phyloP scores from a whole-genome alignment of 2,888 invertebrate species.

The Spialia ferax region DNA sequence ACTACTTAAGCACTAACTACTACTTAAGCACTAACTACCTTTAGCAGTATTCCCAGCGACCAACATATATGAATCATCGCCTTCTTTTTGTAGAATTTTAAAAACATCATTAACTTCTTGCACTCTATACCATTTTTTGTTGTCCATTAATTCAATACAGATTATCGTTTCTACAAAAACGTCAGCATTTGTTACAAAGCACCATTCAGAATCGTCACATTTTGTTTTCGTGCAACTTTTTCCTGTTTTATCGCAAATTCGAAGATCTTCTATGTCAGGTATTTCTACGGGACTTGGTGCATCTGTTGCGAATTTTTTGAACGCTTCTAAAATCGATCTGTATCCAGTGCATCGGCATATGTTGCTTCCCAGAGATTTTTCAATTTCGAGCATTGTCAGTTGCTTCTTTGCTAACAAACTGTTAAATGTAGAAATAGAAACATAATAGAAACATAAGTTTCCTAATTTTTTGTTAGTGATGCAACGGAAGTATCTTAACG shows the following conservation, averaged over 20 bases:
- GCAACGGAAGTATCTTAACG: too few relatives aligned
- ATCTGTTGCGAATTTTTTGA: conserved; percentile 91
- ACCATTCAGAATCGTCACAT: conserved; percentile 53
- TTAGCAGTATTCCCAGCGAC: conserved; percentile 83
- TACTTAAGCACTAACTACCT: too few relatives aligned
- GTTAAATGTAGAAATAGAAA: conserved; percentile 49
- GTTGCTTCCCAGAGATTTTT: conserved; percentile 91
- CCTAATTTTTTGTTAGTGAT: too few relatives aligned
- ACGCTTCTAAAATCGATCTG: conserved; percentile 91
- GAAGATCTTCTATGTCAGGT: conserved; percentile 63
- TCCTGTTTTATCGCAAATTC: conserved; percentile 51
- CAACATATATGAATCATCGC: conserved; percentile 85
- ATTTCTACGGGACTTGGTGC: conserved; percentile 76
- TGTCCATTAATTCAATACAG: neutral
- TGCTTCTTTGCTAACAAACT: conserved; percentile 50
- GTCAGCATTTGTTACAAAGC: conserved; percentile 45
- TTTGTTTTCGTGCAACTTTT: conserved; percentile 43
- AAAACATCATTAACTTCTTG: conserved; percentile 60
- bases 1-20: too few relatives aligned
- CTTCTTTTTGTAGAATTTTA: conserved; percentile 71
- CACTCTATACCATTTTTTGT: conserved; percentile 54
- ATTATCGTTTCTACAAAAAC: neutral
- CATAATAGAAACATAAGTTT: neutral
- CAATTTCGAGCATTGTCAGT: conserved; percentile 88
- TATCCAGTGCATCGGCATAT: conserved; percentile 94